These are phyloP conservation scores for Lineus longissimus DNA, from an alignment of 1,140 invertebrate genomes.

Conservation along the genomic window DNA sequence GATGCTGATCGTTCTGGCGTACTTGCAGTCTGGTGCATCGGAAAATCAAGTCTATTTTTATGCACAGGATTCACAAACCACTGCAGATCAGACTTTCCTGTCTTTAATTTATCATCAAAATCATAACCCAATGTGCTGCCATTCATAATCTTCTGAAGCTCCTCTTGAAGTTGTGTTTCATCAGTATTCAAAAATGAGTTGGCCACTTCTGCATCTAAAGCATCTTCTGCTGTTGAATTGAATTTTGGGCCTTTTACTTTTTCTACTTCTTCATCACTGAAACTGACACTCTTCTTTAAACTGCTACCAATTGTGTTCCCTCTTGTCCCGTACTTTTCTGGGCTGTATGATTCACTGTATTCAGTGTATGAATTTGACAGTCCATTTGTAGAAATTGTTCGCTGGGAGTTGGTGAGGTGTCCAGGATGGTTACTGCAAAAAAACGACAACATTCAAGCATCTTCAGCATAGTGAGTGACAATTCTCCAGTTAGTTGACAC, in stretches of 20 bases:
- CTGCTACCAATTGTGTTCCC: background rate
- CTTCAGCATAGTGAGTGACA: no score
- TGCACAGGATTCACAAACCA: constrained; percentile 7
- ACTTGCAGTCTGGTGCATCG: background rate
- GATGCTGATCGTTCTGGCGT: background rate
- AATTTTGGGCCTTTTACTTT: background rate
- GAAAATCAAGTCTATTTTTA: background rate
- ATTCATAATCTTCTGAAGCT: background rate
- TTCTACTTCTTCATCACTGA: background rate
- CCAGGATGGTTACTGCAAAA: constrained; percentile 4
- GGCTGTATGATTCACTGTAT: background rate
- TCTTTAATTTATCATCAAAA: background rate
- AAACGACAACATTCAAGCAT: no score
- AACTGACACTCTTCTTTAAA: constrained; percentile 8
- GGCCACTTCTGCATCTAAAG: background rate
- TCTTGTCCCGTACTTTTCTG: background rate
- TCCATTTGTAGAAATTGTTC: constrained; percentile 3
- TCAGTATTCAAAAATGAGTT: background rate
- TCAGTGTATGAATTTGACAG: no score
- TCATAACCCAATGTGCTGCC: background rate
- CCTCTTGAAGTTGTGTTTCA: background rate
- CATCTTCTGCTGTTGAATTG: background rate
- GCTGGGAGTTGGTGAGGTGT: constrained; percentile 11
- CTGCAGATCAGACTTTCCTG: background rate
- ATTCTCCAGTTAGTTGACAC: no score